These are phyloP conservation scores for Ips typographus DNA, from an alignment of 1,140 invertebrate genomes.

Conservation along the genomic window DNA sequence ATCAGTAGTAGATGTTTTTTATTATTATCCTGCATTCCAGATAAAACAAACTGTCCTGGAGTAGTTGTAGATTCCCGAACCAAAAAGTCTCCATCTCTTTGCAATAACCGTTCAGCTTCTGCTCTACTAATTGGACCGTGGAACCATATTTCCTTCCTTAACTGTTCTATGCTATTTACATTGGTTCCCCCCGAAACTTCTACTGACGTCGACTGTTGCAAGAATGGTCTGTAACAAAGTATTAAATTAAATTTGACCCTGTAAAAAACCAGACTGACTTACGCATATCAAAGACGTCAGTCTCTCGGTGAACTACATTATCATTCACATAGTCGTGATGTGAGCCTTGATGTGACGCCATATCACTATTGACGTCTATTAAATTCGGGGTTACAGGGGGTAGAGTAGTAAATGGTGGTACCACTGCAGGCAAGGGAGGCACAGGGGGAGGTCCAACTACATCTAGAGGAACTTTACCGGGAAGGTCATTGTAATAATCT, in stretches of 20 bases:
- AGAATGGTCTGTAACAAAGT: slow-evolving; percentile 67
- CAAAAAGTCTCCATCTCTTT: slow-evolving; percentile 91
- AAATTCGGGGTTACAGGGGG: slow-evolving; percentile 60
- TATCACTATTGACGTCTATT: slow-evolving; percentile 65
- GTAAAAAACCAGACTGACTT: slow-evolving; percentile 53
- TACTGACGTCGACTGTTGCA: slow-evolving; percentile 57
- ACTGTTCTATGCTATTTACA: slow-evolving; percentile 63
- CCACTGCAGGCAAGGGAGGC: slow-evolving; percentile 60
- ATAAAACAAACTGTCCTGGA: slow-evolving; percentile 91
- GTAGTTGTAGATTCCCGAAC: slow-evolving; percentile 90
- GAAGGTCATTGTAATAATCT: slow-evolving; percentile 97
- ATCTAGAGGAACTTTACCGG: slow-evolving; percentile 93
- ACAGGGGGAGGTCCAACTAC: slow-evolving; percentile 64
- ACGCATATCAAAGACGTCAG: slow-evolving; percentile 94
- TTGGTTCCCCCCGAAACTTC: slow-evolving; percentile 51
- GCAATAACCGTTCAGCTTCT: slow-evolving; percentile 72
- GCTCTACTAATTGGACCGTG: slow-evolving; percentile 83
- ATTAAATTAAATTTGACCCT: slow-evolving; percentile 8
- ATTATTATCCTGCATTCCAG: slow-evolving; percentile 83
- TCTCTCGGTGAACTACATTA: slow-evolving; percentile 57
- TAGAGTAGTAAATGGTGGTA: slow-evolving; percentile 53
- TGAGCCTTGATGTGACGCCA: slow-evolving; percentile 54
- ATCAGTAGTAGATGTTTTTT: slow-evolving; percentile 93
- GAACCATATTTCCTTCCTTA: slow-evolving; percentile 83
- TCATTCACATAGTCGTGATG: slow-evolving; percentile 78